Evolutionary conservation across 2,797 vertebrate species (phyloP).

Genomic region (Clarias laeviceps): DNA sequence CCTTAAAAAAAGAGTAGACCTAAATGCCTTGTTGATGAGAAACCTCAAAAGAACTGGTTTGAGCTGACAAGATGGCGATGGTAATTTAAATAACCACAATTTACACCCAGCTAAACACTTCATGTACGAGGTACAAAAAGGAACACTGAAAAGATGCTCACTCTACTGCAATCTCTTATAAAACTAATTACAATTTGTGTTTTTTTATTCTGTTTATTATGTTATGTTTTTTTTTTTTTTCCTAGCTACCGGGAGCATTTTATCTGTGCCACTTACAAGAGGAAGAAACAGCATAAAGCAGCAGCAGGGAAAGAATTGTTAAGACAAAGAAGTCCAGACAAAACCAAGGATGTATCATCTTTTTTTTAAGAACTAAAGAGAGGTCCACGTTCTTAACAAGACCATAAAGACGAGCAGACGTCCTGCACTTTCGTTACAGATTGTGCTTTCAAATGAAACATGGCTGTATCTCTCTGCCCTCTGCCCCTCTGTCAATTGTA

Average conservation of each 20-base stretch:
- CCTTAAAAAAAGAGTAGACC: constrained; percentile 62
- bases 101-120: constrained; percentile 66
- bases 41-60: neutral
- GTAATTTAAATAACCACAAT: neutral
- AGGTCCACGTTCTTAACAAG: neutral
- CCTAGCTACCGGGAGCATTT: constrained; percentile 35
- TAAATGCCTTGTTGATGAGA: neutral
- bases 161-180: constrained; percentile 68
- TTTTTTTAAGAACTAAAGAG: constrained; percentile 5
- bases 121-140: constrained; percentile 72
- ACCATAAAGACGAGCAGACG: constrained; percentile 10
- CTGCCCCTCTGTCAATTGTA: constrained; percentile 24
- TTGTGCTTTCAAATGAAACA: constrained; percentile 26
- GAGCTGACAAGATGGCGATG: neutral
- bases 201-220: neutral
- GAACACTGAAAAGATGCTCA: constrained; percentile 71
- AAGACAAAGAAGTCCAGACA: constrained; percentile 39
- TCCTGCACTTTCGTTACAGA: constrained; percentile 22
- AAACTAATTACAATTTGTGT: constrained; percentile 60
- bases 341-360: neutral
- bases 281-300: constrained; percentile 38
- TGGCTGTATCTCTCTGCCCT: constrained; percentile 28
- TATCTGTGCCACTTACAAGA: constrained; percentile 36
- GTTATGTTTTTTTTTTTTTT: neutral
- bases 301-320: constrained; percentile 36